Base-by-base conservation (phyloP, 2,797 vertebrate species). In the Chrosomus eos region DNA sequence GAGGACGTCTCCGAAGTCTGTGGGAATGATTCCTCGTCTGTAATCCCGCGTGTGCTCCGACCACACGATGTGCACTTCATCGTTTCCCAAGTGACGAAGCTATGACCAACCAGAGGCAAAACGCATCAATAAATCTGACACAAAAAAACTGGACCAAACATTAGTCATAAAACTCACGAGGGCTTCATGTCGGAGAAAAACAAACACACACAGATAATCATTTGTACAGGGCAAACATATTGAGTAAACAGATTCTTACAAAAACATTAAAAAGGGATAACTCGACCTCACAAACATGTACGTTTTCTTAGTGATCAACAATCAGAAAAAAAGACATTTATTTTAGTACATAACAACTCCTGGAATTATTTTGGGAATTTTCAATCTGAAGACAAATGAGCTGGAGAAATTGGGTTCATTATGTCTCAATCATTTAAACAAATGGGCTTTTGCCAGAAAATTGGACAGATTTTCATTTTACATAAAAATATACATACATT, bases 21-120 rank as follows among this genome's bases (percentile, higher is more conserved):
- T 99, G 81, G 97, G 97, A 90, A 99, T 98, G 93, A 99, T 99
- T 88, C 97, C 97, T 80, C 96, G 95, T 84, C 97, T 93, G 93
- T 99, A 99, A 93, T 99, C 98, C 90, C 97, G 95, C 80, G 95
- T 97, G 95, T 99, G 98, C 90, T 99, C 98, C 26, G 98, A 99
- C 98, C 98, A 99, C 93, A 99, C 97, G 19, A 99, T 97, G 93
- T 99, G 98, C 89, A 99, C 97, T 94, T 99, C 98, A 1, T 99
- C 98, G 89, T 99, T 99, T 93, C 98, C 98, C 95, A 99, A 96
- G 96, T 99, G 98, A 93, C 98, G 98, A 90, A 99, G 96, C 98
- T 99, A 96, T 74, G 85, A 88, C 87, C 18, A 84, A 48, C 23
- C 13, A 64, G 33, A 78, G 16, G 48, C 45, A 82, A 85, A 53